Conservation (phyloP, 2,888 invertebrate genomes). For the Leucophenga montana region DNA sequence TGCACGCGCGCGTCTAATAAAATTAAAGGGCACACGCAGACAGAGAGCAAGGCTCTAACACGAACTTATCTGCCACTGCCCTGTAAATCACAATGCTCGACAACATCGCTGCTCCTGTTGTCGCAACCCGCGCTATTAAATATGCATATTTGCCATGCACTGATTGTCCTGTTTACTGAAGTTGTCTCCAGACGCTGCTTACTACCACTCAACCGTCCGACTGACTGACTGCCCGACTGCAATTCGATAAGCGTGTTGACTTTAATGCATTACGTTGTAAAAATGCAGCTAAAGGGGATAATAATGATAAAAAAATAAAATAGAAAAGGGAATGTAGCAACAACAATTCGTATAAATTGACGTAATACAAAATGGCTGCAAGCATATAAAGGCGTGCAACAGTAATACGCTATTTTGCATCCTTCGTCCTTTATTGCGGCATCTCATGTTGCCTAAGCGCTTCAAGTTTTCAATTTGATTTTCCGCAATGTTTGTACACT, state of each 20-base stretch:
- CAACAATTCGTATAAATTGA: neutral
- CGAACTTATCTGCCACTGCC: too few species aligned
- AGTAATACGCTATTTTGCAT: neutral
- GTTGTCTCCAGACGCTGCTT: neutral
- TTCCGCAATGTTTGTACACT: neutral
- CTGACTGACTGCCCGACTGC: constrained; percentile 41
- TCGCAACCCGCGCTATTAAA: neutral
- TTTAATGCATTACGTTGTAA: constrained; percentile 51
- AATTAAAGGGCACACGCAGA: too few species aligned
- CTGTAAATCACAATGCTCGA: neutral
- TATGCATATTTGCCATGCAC: neutral
- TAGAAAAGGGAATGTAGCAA: neutral
- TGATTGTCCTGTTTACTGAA: neutral
- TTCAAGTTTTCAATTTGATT: constrained; percentile 19
- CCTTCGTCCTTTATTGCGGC: neutral
- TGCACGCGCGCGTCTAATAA: too few species aligned
- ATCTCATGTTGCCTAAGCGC: neutral
- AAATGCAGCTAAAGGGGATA: constrained; percentile 30
- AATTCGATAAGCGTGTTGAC: constrained; percentile 58
- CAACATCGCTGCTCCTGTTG: neutral
- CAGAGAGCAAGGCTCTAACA: too few species aligned
- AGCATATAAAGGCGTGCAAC: neutral
- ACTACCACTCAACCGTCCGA: neutral
- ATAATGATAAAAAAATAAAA: constrained; percentile 24
- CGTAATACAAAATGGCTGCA: neutral